Evolutionary conservation across 2,888 invertebrate species (phyloP), one percentile per base, ranked within the genome.

Genomic region (Pristionchus exspectatus): DNA sequence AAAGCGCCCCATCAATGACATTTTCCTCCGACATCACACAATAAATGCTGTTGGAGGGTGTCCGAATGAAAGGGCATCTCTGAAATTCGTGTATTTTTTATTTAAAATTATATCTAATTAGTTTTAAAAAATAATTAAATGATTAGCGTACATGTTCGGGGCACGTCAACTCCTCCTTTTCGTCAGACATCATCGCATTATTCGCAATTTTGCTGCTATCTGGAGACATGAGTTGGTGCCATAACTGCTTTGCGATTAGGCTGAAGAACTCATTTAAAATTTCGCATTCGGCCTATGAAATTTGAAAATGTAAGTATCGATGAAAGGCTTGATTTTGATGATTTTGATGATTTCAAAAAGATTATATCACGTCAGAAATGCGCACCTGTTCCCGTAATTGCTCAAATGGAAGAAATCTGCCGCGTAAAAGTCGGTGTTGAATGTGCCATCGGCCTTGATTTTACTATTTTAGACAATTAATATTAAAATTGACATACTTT

Each of bases 311-410:
- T n/a, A n/a, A n/a, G n/a, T n/a, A n/a, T n/a, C n/a, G n/a, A n/a
- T n/a, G n/a, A n/a, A n/a, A n/a, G n/a, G n/a, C n/a, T n/a, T n/a
- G n/a, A n/a, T n/a, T n/a, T n/a, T n/a, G n/a, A n/a, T n/a, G n/a
- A n/a, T n/a, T n/a, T n/a, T n/a, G n/a, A n/a, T n/a, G n/a, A n/a
- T n/a, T n/a, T n/a, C n/a, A n/a, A n/a, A n/a, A n/a, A n/a, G n/a
- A n/a, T n/a, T n/a, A n/a, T n/a, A n/a, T n/a, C n/a, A n/a, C n/a
- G n/a, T n/a, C n/a, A n/a, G n/a, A n/a, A n/a, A n/a, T n/a, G n/a
- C n/a, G n/a, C n/a, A 69, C 69, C 69, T 69, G 69, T 69, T 69
- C 14, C 69, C 69, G 12, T 69, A 69, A 30, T 69, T 69, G 24
- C 69, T 69, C 2, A 69, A 16, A 14, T 69, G 69, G 30, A 69